These are phyloP conservation scores for Umimayanthus chanpuru DNA, from an alignment of 92 coral and sea anemone genomes.

Conservation along the genomic window DNA sequence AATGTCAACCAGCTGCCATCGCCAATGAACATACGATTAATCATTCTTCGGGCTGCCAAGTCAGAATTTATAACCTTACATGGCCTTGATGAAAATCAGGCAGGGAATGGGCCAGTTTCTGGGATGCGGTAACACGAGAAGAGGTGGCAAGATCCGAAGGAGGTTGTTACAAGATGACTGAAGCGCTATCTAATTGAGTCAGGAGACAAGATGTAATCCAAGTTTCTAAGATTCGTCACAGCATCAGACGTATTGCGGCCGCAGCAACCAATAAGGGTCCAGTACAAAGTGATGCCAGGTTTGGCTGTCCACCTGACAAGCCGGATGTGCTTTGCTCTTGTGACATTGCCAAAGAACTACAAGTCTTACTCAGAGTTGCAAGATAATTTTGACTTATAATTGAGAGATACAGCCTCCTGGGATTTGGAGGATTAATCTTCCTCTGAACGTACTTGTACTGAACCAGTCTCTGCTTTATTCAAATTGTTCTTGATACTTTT, in stretches of 20 bases:
- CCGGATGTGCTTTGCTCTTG: conserved; percentile 43
- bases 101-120: too few species aligned
- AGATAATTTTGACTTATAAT: conserved; percentile 47
- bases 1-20: too few species aligned
- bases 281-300: conserved; percentile 42
- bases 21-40: too few species aligned
- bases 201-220: conserved; percentile 21
- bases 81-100: too few species aligned
- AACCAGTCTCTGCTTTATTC: too few species aligned
- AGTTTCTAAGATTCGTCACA: conserved; percentile 27
- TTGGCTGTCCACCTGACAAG: conserved; percentile 49
- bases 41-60: too few species aligned
- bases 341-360: conserved; percentile 50
- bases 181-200: conserved; percentile 11
- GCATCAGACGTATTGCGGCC: conserved; percentile 22
- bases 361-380: conserved; percentile 15
- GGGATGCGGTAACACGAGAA: too few species aligned
- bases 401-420: conserved; percentile 43
- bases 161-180: conserved; percentile 15
- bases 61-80: too few species aligned
- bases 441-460: background rate
- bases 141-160: background rate
- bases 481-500: too few species aligned
- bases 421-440: conserved; percentile 51
- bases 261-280: conserved; percentile 1